Conservation (phyloP, 2,888 invertebrate genomes). For the Physocephala rufipes region DNA sequence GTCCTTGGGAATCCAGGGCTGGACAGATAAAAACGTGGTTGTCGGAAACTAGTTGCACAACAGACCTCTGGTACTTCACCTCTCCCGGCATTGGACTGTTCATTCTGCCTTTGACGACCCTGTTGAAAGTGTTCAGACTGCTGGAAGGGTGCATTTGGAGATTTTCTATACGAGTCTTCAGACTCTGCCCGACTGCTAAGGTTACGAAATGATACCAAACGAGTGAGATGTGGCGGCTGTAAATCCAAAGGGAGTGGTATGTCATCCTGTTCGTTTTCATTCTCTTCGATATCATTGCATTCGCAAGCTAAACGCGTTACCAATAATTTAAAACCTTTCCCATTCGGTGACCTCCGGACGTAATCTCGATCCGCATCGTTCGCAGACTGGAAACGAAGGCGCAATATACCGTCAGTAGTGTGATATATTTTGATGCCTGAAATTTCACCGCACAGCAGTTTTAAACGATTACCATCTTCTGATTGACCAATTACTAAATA, state of each 20-base stretch:
- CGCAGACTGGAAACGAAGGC: slow-evolving; percentile 67
- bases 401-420: slow-evolving; percentile 66
- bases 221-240: slow-evolving; percentile 40
- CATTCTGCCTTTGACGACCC: slow-evolving; percentile 10
- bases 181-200: slow-evolving; percentile 23
- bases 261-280: slow-evolving; percentile 37
- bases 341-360: slow-evolving; percentile 58
- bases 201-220: slow-evolving; percentile 47
- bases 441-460: slow-evolving; percentile 68
- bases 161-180: too few species aligned
- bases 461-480: slow-evolving; percentile 56
- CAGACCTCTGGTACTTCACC: slow-evolving; percentile 57
- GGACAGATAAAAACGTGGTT: slow-evolving; percentile 67
- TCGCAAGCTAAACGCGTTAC: slow-evolving; percentile 67
- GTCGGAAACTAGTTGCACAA: slow-evolving; percentile 64
- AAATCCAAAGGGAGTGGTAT: slow-evolving; percentile 48
- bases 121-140: slow-evolving; percentile 29
- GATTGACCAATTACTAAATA: slow-evolving; percentile 67
- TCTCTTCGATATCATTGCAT: slow-evolving; percentile 53
- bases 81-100: neutral
- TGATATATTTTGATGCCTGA: slow-evolving; percentile 67
- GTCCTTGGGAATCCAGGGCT: slow-evolving; percentile 71
- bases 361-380: slow-evolving; percentile 33
- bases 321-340: slow-evolving; percentile 68
- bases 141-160: neutral